Percentiles rank a stretch among this genome's conserved stretches.
These are phyloP conservation scores for Chelidonichthys spinosus DNA, from an alignment of 2,797 vertebrate species.

Conservation along the genomic window DNA sequence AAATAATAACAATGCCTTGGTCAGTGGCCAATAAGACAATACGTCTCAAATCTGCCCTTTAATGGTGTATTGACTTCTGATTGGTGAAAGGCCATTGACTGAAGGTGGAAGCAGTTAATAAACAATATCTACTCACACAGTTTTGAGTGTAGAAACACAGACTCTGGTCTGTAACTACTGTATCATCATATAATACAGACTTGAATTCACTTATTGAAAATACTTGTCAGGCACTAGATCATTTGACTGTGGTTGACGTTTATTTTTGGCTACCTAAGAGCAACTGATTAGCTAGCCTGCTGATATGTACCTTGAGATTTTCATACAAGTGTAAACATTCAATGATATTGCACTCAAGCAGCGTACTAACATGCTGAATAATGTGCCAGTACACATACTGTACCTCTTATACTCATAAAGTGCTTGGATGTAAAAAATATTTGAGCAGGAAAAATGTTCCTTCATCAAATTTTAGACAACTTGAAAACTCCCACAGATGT, in stretches of 20 bases:
- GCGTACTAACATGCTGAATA: constrained; percentile 57
- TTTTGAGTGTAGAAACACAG: constrained; percentile 45
- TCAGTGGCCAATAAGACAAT: constrained; percentile 16
- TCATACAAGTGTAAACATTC: constrained; percentile 81
- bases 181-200: constrained; percentile 43
- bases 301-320: constrained; percentile 67
- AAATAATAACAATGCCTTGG: constrained; percentile 19
- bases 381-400: constrained; percentile 55
- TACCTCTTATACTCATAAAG: constrained; percentile 71
- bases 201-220: constrained; percentile 49
- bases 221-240: constrained; percentile 68
- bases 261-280: constrained; percentile 47
- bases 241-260: constrained; percentile 61
- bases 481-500: constrained; percentile 33
- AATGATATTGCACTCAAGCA: constrained; percentile 77
- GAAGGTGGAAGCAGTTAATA: constrained; percentile 52
- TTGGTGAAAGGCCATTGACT: constrained; percentile 40
- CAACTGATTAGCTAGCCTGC: constrained; percentile 44
- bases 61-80: constrained; percentile 24
- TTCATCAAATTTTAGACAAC: constrained; percentile 18
- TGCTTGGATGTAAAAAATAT: constrained; percentile 75
- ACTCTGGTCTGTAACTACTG: constrained; percentile 33
- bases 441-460: constrained; percentile 51
- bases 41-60: constrained; percentile 45
- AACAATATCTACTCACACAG: constrained; percentile 43